A percentile compares a stretch with the other conserved stretches of the same genome.
Evolutionary conservation across 2,797 vertebrate genomes (phyloP).

Genomic region (Notamacropus eugenii): DNA sequence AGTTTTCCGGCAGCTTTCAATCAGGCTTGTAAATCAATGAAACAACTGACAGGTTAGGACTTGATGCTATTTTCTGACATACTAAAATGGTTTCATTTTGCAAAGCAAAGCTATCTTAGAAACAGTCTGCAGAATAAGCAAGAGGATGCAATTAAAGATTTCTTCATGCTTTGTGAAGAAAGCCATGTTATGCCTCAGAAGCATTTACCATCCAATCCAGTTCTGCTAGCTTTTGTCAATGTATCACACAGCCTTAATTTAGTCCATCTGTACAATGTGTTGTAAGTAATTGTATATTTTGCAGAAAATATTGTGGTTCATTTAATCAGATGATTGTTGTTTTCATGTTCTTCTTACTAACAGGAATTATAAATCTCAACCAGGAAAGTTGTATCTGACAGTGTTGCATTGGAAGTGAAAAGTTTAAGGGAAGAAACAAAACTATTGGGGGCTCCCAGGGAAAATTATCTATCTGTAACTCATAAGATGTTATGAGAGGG

Average conservation of each 20-base stretch:
- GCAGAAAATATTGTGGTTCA: neutral
- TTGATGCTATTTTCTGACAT: neutral
- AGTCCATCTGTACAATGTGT: neutral
- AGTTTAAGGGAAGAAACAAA: neutral
- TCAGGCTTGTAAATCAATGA: neutral
- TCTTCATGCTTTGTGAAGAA: neutral
- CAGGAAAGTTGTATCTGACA: neutral
- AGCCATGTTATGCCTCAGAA: neutral
- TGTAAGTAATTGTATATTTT: neutral
- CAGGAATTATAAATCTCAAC: neutral
- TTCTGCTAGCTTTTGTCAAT: neutral
- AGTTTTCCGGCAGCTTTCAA: neutral
- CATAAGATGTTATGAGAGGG: neutral
- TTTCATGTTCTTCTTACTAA: neutral
- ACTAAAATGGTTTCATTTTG: neutral
- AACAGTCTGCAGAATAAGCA: neutral
- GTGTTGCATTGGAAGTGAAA: slow-evolving; percentile 11
- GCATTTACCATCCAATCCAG: neutral
- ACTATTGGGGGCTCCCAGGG: neutral
- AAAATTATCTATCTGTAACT: neutral
- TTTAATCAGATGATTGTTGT: slow-evolving; percentile 4
- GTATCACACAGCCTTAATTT: neutral
- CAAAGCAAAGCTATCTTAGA: neutral
- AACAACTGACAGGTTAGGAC: neutral
- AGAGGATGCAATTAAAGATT: slow-evolving; percentile 6